Percentiles rank a stretch among this genome's conserved stretches.
phyloP scores from a whole-genome alignment of 2,888 invertebrate genomes.

The Leuctra nigra region DNA sequence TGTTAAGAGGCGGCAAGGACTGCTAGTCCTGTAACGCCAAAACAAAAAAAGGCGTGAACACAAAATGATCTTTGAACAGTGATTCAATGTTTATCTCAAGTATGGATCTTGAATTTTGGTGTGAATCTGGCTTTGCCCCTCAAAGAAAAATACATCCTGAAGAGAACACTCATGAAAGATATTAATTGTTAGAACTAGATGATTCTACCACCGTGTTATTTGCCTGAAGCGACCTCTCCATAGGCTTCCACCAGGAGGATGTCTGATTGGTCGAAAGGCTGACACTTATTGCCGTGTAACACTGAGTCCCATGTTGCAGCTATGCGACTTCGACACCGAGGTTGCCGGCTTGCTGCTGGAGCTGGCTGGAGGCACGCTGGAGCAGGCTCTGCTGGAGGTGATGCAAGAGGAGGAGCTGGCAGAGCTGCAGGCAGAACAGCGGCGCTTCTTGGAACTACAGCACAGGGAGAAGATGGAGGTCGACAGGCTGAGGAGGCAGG shows the following conservation, averaged over 20 bases:
- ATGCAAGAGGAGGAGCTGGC: constrained; percentile 90
- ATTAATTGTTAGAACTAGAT: not conserved
- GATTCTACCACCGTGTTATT: not conserved
- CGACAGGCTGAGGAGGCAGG: constrained; percentile 42
- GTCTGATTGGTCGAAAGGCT: not conserved
- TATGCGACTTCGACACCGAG: constrained; percentile 89
- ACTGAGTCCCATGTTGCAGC: constrained; percentile 40
- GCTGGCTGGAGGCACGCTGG: constrained; percentile 81
- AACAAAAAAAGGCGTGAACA: too few species aligned
- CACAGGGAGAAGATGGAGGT: constrained; percentile 80
- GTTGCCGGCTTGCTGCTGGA: constrained; percentile 85
- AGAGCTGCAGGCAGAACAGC: constrained; percentile 70
- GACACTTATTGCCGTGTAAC: not conserved
- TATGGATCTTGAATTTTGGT: too few species aligned
- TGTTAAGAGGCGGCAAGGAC: too few species aligned
- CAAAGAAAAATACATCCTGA: too few species aligned
- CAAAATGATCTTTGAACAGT: too few species aligned
- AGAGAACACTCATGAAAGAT: too few species aligned
- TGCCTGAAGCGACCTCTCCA: not conserved
- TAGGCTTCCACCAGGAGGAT: not conserved
- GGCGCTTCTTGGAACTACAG: constrained; percentile 61
- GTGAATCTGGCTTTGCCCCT: too few species aligned
- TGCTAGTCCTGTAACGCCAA: too few species aligned
- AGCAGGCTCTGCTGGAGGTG: constrained; percentile 83
- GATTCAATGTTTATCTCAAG: too few species aligned